Evolutionary conservation across 1,140 invertebrate species (phyloP).

Genomic region (Liolophura sinensis): DNA sequence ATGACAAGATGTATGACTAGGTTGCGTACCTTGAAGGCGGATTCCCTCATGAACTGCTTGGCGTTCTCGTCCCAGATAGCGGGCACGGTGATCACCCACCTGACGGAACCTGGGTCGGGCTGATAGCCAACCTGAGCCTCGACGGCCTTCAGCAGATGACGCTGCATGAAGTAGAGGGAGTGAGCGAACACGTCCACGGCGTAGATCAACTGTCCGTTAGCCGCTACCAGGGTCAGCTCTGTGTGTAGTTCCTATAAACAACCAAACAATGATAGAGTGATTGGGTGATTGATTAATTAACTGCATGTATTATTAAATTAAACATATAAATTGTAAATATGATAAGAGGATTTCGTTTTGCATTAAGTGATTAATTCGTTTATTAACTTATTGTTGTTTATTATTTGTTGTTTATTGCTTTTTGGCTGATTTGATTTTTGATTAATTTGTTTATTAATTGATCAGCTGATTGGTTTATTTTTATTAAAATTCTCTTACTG

Average conservation of each 20-base stretch:
- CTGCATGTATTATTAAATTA: neutral
- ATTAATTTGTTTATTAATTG: too few species aligned
- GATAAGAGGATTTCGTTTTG: too few species aligned
- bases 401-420: too few species aligned
- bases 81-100: constrained; percentile 52
- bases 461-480: too few species aligned
- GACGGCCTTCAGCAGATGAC: constrained; percentile 32
- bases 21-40: constrained; percentile 38
- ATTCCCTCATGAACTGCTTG: constrained; percentile 54
- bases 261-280: neutral
- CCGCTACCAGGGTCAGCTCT: constrained; percentile 45
- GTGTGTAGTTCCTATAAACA: constrained; percentile 39
- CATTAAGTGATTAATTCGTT: too few species aligned
- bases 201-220: constrained; percentile 38
- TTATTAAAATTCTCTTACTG: too few species aligned
- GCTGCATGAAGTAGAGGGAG: constrained; percentile 46
- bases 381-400: too few species aligned
- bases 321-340: neutral
- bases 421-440: too few species aligned
- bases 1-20: neutral
- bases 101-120: constrained; percentile 40
- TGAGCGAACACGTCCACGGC: constrained; percentile 50
- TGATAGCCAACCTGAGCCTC: constrained; percentile 40
- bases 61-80: constrained; percentile 55
- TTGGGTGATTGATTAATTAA: neutral